These are phyloP conservation scores for Petrophora chlorosata DNA, from an alignment of 2,888 invertebrate genomes.

Conservation along the genomic window DNA sequence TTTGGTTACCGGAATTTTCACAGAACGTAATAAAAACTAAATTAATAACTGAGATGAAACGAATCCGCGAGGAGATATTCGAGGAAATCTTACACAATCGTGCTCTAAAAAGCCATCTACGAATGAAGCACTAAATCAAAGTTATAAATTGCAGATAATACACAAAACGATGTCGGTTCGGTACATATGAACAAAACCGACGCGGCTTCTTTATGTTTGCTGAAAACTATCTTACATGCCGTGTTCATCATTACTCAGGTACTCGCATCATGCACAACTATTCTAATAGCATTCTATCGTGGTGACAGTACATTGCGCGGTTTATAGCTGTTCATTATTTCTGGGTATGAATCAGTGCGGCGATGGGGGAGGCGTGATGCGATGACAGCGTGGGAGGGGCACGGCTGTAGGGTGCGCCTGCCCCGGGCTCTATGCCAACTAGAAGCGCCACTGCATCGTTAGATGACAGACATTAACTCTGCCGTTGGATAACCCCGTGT, in stretches of 20 bases:
- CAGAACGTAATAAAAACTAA: no score
- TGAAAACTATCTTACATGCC: constrained; percentile 1
- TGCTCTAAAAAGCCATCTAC: neutral
- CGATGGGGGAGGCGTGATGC: constrained; percentile 61
- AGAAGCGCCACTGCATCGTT: constrained; percentile 76
- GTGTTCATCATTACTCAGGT: constrained; percentile 39
- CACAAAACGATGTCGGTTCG: neutral
- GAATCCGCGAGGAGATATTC: no score
- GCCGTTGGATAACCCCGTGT: constrained; percentile 36
- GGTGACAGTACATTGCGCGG: constrained; percentile 57
- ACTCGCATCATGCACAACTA: constrained; percentile 43
- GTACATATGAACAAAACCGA: no score
- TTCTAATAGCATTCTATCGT: constrained; percentile 39
- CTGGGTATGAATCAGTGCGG: constrained; percentile 61
- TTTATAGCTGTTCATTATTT: constrained; percentile 58
- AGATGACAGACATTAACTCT: constrained; percentile 50
- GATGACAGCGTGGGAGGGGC: constrained; percentile 62
- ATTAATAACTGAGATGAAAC: no score
- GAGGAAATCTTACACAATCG: neutral
- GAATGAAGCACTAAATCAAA: neutral
- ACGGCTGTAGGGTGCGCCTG: constrained; percentile 59
- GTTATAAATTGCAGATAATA: neutral
- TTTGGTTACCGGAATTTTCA: no score
- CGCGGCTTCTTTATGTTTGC: no score
- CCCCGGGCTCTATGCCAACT: constrained; percentile 74